These are phyloP conservation scores for Gorsachius magnificus DNA, from an alignment of 2,797 vertebrate species.

Conservation along the genomic window DNA sequence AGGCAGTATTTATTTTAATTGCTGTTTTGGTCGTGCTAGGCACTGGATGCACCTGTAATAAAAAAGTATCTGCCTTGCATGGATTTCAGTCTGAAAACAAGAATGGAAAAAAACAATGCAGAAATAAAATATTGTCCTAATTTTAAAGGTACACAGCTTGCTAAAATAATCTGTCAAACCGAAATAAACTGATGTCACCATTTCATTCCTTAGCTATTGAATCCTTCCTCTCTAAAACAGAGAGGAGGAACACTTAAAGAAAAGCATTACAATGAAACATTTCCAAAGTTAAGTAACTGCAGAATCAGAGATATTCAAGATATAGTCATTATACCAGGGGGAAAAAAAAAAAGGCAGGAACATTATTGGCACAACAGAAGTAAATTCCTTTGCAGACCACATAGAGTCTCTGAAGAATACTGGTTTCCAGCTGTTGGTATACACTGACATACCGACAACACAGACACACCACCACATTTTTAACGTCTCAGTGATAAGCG, in stretches of 20 bases:
- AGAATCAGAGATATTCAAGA: not conserved
- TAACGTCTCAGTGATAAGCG: not conserved
- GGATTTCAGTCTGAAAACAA: not conserved
- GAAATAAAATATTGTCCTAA: not conserved
- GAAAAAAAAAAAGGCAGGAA: too few relatives aligned
- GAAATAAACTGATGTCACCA: not conserved
- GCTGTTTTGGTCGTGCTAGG: not conserved
- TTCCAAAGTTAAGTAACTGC: too few relatives aligned
- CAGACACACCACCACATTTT: not conserved
- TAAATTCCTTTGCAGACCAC: too few relatives aligned
- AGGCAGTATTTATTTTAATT: not conserved
- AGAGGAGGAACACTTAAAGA: not conserved
- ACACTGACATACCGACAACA: not conserved
- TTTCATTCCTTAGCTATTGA: not conserved
- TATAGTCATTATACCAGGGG: not conserved
- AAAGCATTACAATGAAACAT: not conserved
- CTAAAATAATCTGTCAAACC: not conserved
- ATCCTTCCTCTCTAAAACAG: not conserved
- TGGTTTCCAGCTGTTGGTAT: not conserved
- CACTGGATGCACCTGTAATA: not conserved
- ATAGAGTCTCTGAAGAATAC: too few relatives aligned
- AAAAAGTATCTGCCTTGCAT: not conserved
- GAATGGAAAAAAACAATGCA: too few relatives aligned
- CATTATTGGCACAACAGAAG: not conserved
- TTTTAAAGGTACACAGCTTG: not conserved